Conservation (phyloP, 2,888 invertebrate species). For the Callimorpha dominula region DNA sequence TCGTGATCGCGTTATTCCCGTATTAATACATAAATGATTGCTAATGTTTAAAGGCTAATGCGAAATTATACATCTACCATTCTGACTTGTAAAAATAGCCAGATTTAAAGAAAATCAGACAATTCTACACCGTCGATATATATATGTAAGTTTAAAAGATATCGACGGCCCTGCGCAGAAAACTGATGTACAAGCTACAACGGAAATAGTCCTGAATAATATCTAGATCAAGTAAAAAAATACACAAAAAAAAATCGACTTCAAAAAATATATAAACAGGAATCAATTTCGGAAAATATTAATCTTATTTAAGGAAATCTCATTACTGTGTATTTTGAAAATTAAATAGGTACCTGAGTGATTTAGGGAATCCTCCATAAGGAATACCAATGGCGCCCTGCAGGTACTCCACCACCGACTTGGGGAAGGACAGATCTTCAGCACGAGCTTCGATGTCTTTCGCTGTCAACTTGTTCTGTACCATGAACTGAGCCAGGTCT, state of each 20-base stretch:
- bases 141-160: no score
- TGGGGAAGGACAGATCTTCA: conserved; percentile 98
- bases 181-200: no score
- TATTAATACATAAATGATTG: no score
- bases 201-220: no score
- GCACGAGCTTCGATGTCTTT: conserved; percentile 94
- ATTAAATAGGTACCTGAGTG: conserved; percentile 89
- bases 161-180: no score
- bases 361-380: conserved; percentile 99
- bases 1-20: no score
- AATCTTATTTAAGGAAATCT: not conserved
- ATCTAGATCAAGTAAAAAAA: no score
- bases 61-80: no score
- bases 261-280: not conserved
- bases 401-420: conserved; percentile 98
- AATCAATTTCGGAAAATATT: not conserved
- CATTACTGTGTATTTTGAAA: not conserved
- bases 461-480: conserved; percentile 97
- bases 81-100: no score
- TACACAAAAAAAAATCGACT: not conserved
- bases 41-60: no score
- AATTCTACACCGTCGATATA: no score
- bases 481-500: conserved; percentile 99
- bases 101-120: no score
- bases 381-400: conserved; percentile 98